Percentiles rank a stretch among this genome's conserved stretches.
These are phyloP conservation scores for Sebastes schlegelii DNA, from an alignment of 2,113 vertebrate genomes.

Conservation along the genomic window DNA sequence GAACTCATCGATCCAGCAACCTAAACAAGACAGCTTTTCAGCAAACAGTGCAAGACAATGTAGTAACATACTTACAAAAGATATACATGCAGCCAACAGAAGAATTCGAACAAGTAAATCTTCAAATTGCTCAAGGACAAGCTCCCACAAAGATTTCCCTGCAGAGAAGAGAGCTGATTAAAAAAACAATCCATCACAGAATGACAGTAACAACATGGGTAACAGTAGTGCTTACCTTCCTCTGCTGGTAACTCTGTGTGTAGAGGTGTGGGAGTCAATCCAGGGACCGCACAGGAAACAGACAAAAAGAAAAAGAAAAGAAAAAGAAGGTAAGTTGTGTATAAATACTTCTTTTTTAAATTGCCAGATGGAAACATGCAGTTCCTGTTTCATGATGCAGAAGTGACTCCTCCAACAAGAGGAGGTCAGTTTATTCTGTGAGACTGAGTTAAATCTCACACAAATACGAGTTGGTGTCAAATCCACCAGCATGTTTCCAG, in stretches of 20 bases:
- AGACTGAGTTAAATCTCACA: not conserved
- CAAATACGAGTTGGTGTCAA: not conserved
- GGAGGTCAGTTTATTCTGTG: not conserved
- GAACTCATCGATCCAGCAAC: not conserved
- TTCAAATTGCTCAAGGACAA: constrained; percentile 98
- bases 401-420: constrained; percentile 4
- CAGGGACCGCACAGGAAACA: constrained; percentile 65
- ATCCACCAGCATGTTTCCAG: not conserved
- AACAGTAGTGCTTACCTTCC: constrained; percentile 87
- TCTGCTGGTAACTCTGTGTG: constrained; percentile 94
- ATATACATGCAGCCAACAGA: constrained; percentile 98
- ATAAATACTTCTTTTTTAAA: not conserved
- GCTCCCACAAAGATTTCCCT: constrained; percentile 98
- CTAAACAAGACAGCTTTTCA: not conserved
- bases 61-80: constrained; percentile 92
- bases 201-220: not conserved
- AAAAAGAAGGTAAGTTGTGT: not conserved
- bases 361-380: not conserved
- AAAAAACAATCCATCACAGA: constrained; percentile 6
- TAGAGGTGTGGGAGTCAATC: constrained; percentile 34
- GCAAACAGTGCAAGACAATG: not conserved
- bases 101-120: constrained; percentile 98
- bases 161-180: constrained; percentile 53
- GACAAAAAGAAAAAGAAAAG: constrained; percentile 1
- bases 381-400: constrained; percentile 23